Percentiles rank a stretch among this genome's conserved stretches.
Evolutionary conservation across 2,113 vertebrate genomes (phyloP).

Genomic region (Macaca nemestrina): DNA sequence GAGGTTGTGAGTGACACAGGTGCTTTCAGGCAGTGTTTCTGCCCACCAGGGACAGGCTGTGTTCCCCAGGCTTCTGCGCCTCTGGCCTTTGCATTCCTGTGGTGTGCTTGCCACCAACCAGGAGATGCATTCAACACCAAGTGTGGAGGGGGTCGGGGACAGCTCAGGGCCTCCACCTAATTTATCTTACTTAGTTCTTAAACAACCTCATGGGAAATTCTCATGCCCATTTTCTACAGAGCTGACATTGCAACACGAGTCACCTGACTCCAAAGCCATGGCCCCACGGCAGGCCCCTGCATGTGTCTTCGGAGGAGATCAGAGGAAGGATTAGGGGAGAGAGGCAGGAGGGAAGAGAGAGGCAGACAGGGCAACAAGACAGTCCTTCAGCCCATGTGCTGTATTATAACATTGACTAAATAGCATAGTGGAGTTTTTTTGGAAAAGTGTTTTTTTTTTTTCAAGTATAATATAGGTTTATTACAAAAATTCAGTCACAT

Average conservation of each 20-base stretch:
- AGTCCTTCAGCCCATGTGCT: not conserved
- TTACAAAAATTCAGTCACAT: not conserved
- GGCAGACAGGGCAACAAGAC: not conserved
- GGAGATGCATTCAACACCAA: not conserved
- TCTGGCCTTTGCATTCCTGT: not conserved
- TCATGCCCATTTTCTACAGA: not conserved
- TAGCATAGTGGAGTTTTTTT: not conserved
- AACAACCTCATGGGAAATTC: not conserved
- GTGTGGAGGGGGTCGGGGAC: rapidly evolving
- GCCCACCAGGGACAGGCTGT: not conserved
- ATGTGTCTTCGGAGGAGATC: not conserved
- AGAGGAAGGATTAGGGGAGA: not conserved
- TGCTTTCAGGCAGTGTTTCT: not conserved
- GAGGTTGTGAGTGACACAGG: not conserved
- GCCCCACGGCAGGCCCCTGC: not conserved
- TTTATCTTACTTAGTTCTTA: not conserved
- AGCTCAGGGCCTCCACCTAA: rapidly evolving
- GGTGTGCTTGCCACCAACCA: not conserved
- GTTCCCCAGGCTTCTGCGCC: not conserved
- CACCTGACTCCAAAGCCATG: not conserved
- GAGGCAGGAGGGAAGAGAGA: not conserved
- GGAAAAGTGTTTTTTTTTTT: not conserved
- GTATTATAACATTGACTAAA: not conserved
- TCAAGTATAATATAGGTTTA: not conserved
- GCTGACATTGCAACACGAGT: too few species aligned